Evolutionary conservation across 2,797 vertebrate genomes (phyloP).

Genomic region (Xenopus petersii): DNA sequence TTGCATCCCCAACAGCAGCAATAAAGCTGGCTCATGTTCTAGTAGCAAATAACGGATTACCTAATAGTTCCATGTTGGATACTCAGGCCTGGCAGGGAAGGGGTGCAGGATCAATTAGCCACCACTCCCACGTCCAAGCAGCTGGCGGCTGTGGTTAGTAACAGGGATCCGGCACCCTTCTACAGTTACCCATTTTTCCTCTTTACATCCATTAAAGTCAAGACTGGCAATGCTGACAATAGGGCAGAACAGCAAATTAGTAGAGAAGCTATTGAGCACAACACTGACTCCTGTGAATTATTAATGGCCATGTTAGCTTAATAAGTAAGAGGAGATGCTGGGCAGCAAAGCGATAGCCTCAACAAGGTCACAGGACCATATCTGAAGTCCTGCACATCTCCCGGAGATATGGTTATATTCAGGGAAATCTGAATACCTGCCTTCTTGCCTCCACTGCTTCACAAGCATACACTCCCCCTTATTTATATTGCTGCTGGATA

Average conservation of each 20-base stretch:
- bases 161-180: constrained; percentile 40
- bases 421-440: background rate
- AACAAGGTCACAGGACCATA: constrained; percentile 44
- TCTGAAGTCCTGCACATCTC: constrained; percentile 32
- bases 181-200: constrained; percentile 46
- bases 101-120: constrained; percentile 12
- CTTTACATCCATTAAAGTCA: constrained; percentile 51
- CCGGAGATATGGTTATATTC: constrained; percentile 16
- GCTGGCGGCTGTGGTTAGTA: constrained; percentile 48
- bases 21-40: too few relatives aligned
- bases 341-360: constrained; percentile 47
- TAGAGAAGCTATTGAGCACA: constrained; percentile 51
- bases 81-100: constrained; percentile 7
- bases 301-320: constrained; percentile 36
- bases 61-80: too few relatives aligned
- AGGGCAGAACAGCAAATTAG: constrained; percentile 49
- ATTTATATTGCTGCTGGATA: background rate
- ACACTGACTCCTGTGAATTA: constrained; percentile 50
- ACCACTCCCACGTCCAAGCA: constrained; percentile 23
- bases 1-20: too few relatives aligned
- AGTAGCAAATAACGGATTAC: too few relatives aligned
- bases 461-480: background rate
- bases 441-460: background rate
- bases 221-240: constrained; percentile 45
- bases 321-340: constrained; percentile 44